Evolutionary conservation across 2,888 invertebrate genomes (phyloP).

Genomic region (Pristionchus exspectatus): DNA sequence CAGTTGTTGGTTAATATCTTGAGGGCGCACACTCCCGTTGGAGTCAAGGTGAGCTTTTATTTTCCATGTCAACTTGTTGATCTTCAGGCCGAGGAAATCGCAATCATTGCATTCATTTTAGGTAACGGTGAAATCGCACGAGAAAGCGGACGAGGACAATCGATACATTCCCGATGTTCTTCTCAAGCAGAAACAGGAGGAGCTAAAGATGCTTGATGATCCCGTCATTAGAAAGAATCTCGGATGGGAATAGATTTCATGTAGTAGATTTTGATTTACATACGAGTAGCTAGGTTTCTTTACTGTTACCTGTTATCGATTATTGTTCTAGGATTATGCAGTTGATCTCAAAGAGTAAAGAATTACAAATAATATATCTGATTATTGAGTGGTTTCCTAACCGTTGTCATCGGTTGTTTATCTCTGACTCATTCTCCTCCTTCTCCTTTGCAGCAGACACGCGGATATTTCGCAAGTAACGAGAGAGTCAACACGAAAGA

Average conservation of each 20-base stretch:
- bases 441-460: not conserved
- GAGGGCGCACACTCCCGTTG: slow-evolving; percentile 73
- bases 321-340: not conserved
- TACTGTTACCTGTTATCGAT: slow-evolving; percentile 29
- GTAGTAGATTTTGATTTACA: slow-evolving; percentile 26
- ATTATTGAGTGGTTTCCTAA: not conserved
- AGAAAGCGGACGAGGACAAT: slow-evolving; percentile 74
- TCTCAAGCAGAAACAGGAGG: slow-evolving; percentile 74
- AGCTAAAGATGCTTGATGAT: slow-evolving; percentile 76
- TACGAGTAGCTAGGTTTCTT: slow-evolving; percentile 32
- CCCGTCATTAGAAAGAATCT: slow-evolving; percentile 73
- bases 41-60: slow-evolving; percentile 65
- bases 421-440: not conserved
- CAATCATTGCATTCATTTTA: slow-evolving; percentile 40
- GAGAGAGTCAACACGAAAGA: not conserved
- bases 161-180: slow-evolving; percentile 76
- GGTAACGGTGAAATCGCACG: slow-evolving; percentile 76
- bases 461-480: not conserved
- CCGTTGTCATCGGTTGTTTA: not conserved
- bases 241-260: slow-evolving; percentile 74
- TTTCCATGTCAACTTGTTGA: not conserved
- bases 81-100: not conserved
- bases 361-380: not conserved
- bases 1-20: slow-evolving; percentile 71
- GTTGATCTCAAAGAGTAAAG: slow-evolving; percentile 36